Conservation (phyloP, 1,140 invertebrate species). For the Trichomalopsis sarcophagae region DNA sequence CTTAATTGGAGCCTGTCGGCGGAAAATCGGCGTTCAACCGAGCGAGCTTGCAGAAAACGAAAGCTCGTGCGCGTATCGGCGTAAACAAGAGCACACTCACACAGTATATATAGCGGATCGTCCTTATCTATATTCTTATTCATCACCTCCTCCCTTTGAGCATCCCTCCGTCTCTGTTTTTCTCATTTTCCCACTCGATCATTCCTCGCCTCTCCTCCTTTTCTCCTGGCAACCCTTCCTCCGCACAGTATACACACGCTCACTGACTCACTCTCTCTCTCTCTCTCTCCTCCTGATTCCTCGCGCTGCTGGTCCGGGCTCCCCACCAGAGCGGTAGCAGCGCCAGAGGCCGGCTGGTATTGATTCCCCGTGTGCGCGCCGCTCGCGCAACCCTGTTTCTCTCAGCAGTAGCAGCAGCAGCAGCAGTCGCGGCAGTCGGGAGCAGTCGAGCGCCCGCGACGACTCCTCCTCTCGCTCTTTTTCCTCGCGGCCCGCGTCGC, state of each 20-base stretch:
- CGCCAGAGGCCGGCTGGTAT: slow-evolving; percentile 65
- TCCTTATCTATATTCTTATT: background rate
- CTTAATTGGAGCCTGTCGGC: background rate
- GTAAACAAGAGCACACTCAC: too few relatives aligned
- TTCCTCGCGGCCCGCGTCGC: background rate
- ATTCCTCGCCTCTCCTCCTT: background rate
- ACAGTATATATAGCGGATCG: too few relatives aligned
- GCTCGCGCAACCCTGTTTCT: slow-evolving; percentile 31
- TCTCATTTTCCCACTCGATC: slow-evolving; percentile 11
- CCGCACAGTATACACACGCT: too few relatives aligned
- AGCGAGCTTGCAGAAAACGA: too few relatives aligned
- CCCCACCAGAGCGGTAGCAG: slow-evolving; percentile 37
- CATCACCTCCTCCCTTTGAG: background rate
- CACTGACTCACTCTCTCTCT: too few relatives aligned
- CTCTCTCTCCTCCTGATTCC: slow-evolving; percentile 29
- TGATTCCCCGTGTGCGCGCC: slow-evolving; percentile 64
- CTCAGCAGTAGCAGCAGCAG: background rate
- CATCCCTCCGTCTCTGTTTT: slow-evolving; percentile 24
- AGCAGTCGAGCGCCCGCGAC: slow-evolving; percentile 18
- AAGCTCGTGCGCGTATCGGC: too few relatives aligned
- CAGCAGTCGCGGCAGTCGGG: slow-evolving; percentile 25
- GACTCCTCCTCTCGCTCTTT: background rate
- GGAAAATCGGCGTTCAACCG: too few relatives aligned
- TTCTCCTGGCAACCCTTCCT: background rate
- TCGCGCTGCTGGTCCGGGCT: slow-evolving; percentile 24